Base-by-base conservation (phyloP, 1,140 invertebrate species). In the Ips nitidus region DNA sequence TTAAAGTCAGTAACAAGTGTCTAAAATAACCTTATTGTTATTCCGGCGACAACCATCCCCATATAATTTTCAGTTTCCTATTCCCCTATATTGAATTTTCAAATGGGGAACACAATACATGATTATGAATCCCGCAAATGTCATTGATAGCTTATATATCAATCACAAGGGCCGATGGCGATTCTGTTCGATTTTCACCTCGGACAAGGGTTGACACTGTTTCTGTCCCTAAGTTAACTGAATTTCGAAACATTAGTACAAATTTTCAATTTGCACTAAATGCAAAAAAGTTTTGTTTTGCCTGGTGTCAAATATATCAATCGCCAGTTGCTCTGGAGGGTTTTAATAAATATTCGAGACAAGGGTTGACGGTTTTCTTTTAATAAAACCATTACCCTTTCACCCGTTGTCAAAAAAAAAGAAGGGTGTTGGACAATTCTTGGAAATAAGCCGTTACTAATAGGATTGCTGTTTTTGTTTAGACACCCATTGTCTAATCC, bases 41-140 rank as follows among this genome's bases (percentile, higher is more conserved):
- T 68, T 69, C 60, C 52, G 60, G 53, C 38, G 67, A 55, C 45
- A 63, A 56, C 42, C 59, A 63, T 57, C 67, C 67, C 67, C 52
- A 57, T 57, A 60, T 69, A 69, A 69, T 69, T 69, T 69, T 63
- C 67, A 69, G 59, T 69, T 69, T 69, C 41, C 57, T 39, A 56
- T 45, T 69, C 60, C 67, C 67, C 67, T 39, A 62, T 63, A 69
- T 69, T 69, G 67, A 69, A 69, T 69, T 69, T 69, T 69, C 50
- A 62, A 69, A 63, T 42, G 67, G 59, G 60, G 52, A 69, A 52
- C 60, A 69, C 67, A 69, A 69, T 69, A 69, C 67, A 63, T 45
- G 67, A 69, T 69, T 69, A 69, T 69, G 67, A 69, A 69, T 69
- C 53, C 67, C 67, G 57, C 59, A 69, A 69, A 63, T 69, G 67